These are phyloP conservation scores for Diadema setosum DNA, from an alignment of 35 echinoderm and acorn worm genomes.

Conservation along the genomic window DNA sequence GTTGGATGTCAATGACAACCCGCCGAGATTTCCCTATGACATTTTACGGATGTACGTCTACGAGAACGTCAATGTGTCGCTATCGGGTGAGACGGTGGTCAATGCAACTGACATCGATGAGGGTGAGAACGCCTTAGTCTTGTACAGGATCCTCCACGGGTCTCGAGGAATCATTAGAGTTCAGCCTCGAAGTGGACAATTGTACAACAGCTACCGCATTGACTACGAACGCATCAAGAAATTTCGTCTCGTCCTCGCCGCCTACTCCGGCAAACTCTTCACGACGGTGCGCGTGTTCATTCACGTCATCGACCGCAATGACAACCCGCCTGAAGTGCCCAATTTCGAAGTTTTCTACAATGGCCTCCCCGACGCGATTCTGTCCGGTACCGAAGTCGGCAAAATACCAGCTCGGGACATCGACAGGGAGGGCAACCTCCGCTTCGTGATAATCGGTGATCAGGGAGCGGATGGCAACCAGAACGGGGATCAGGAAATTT, in stretches of 20 bases:
- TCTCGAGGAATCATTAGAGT: slow-evolving; percentile 41
- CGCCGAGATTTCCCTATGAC: slow-evolving; percentile 71
- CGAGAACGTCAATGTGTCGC: slow-evolving; percentile 51
- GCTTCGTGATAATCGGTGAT: slow-evolving; percentile 47
- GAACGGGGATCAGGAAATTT: neutral
- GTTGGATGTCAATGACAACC: slow-evolving; percentile 76
- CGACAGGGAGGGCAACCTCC: slow-evolving; percentile 36
- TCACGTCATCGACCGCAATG: slow-evolving; percentile 63
- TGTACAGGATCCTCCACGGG: slow-evolving; percentile 51
- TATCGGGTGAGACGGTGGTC: slow-evolving; percentile 27
- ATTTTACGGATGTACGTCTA: slow-evolving; percentile 64
- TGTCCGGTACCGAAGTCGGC: slow-evolving; percentile 61
- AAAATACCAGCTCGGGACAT: slow-evolving; percentile 62
- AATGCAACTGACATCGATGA: slow-evolving; percentile 71
- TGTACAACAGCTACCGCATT: slow-evolving; percentile 50
- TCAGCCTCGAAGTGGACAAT: slow-evolving; percentile 27
- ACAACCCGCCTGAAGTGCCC: slow-evolving; percentile 67
- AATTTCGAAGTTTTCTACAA: slow-evolving; percentile 91
- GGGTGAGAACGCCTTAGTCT: slow-evolving; percentile 59
- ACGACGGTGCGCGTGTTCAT: slow-evolving; percentile 58
- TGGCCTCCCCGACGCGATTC: slow-evolving; percentile 25
- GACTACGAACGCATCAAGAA: slow-evolving; percentile 73
- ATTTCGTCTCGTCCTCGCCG: slow-evolving; percentile 51
- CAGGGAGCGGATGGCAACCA: slow-evolving; percentile 5
- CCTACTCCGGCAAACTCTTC: slow-evolving; percentile 63